phyloP scores from a whole-genome alignment of 2,113 vertebrate species.

The Melierax canorus region DNA sequence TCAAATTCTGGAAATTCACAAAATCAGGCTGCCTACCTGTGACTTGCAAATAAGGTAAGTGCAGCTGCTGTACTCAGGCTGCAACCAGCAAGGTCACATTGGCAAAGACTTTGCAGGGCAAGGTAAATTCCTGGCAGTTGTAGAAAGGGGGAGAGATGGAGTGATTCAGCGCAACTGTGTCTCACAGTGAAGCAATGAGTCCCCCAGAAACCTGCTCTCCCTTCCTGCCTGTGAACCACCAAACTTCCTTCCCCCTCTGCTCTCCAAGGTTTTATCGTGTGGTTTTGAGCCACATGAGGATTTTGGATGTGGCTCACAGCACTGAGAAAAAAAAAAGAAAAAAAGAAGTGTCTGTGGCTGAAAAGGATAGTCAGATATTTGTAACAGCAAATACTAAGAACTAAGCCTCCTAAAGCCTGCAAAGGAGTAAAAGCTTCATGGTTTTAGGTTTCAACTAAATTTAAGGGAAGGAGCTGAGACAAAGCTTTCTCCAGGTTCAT shows the following conservation, averaged over 20 bases:
- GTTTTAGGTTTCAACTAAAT: background rate
- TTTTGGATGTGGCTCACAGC: constrained; percentile 1
- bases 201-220: constrained; percentile 5
- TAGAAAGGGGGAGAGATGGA: background rate
- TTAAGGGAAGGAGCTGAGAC: background rate
- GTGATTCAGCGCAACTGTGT: background rate
- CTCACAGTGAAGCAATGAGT: background rate
- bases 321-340: background rate
- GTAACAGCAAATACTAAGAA: background rate
- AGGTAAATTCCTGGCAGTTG: background rate
- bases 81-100: background rate
- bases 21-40: background rate
- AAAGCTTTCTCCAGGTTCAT: background rate
- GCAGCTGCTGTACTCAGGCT: background rate
- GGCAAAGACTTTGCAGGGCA: background rate
- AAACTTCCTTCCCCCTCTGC: background rate
- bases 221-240: background rate
- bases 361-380: background rate
- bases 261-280: background rate
- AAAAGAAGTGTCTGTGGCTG: background rate
- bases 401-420: background rate
- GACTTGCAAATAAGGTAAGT: background rate
- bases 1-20: background rate
- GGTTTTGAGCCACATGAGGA: constrained; percentile 35
- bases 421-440: background rate